Evolutionary conservation across 2,113 vertebrate genomes (phyloP).

Genomic region (Pandion haliaetus): DNA sequence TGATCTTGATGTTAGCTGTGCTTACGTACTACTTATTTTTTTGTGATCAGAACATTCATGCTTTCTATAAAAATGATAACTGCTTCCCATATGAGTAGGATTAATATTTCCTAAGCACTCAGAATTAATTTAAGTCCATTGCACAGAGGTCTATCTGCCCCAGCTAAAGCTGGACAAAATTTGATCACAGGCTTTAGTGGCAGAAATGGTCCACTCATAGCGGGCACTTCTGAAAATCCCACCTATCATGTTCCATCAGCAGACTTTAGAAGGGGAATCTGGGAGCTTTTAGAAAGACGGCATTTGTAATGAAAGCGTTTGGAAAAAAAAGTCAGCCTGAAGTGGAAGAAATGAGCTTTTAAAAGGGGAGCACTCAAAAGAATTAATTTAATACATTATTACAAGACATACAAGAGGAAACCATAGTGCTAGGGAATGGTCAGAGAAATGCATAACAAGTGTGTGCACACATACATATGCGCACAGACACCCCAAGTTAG

Average conservation of each 20-base stretch:
- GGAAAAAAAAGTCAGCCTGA: not conserved
- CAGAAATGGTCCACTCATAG: not conserved
- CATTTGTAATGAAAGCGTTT: not conserved
- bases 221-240: not conserved
- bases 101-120: not conserved
- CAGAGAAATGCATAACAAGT: not conserved
- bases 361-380: not conserved
- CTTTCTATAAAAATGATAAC: not conserved
- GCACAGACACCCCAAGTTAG: not conserved
- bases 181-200: not conserved
- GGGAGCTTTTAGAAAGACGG: not conserved
- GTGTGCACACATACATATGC: too few relatives aligned
- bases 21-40: not conserved
- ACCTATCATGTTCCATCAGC: not conserved
- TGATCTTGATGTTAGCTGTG: not conserved
- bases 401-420: not conserved
- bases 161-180: not conserved
- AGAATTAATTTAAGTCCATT: not conserved
- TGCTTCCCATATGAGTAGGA: not conserved
- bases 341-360: not conserved
- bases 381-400: not conserved
- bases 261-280: not conserved
- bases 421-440: not conserved
- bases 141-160: not conserved
- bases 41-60: not conserved